Evolutionary conservation across 2,113 vertebrate genomes (phyloP), one percentile per base, ranked within the genome.

Genomic region (Mungos mungo): DNA sequence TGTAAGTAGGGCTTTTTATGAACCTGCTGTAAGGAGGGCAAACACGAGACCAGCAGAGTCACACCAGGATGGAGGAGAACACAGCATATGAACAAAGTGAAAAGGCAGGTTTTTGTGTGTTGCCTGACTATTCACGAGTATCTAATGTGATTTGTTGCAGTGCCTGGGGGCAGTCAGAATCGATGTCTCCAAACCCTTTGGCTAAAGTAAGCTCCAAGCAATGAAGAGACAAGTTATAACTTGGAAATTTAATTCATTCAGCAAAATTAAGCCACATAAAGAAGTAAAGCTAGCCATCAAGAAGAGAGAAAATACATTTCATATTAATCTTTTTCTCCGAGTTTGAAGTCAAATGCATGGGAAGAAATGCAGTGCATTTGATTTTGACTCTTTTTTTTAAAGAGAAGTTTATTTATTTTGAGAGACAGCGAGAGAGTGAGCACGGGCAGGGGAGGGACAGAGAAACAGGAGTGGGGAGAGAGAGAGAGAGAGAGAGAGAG

Each of bases 201-300:
- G 96, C 88, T 98, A 86, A 98, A 98, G 95, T 89, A 96, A 97
- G 27, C 45, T 97, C 38, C 88, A 87, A 66, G 92, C 52, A 63
- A 97, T 95, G 77, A 96, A 81, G 82, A 94, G 85, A 93, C 93
- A 88, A 93, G 47, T 71, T 87, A 21, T 95, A 97, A 97, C 89
- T 98, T 97, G 71, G 96, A 87, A 98, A 57, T 81, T 97, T 96
- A 97, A 97, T 89, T 47, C 96, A 97, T 95, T 98, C 74, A 97
- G 97, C 95, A 98, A 83, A 96, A 97, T 86, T 97, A 98, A 97
- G 63, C 72, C 96, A 93, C 74, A 47, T 10, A 47, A 98, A 96
- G 97, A 97, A 97, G 88, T 95, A 94, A 97, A 84, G 2, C 68
- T 79, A 96, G 57, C 12, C 31, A 91, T 81, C 71, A 69, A 96